phyloP scores from a whole-genome alignment of 2,113 vertebrate genomes.

The Dascyllus trimaculatus region DNA sequence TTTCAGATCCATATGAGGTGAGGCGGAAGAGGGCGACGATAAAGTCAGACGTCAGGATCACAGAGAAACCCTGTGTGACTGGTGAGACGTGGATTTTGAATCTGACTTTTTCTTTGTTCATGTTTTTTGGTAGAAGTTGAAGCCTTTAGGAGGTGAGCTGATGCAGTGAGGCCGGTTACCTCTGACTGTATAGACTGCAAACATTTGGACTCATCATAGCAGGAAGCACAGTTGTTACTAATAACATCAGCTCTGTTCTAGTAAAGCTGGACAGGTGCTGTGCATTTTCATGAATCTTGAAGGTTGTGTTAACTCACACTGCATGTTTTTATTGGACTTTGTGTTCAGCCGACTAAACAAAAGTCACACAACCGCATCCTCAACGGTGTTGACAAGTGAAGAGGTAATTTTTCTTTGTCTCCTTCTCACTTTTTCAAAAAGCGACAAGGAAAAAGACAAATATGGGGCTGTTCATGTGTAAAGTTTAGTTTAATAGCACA shows the following conservation, averaged over 20 bases:
- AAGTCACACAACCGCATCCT: no score
- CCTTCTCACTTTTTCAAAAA: no score
- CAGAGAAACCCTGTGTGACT: slow-evolving; percentile 66
- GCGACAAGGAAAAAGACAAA: background rate
- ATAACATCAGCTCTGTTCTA: background rate
- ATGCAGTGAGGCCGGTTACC: background rate
- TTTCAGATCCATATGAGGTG: slow-evolving; percentile 85
- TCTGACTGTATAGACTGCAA: no score
- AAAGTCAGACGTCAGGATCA: slow-evolving; percentile 76
- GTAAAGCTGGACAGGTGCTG: background rate
- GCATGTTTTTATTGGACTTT: no score
- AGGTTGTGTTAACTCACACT: no score
- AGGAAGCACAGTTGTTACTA: no score
- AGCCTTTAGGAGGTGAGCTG: background rate
- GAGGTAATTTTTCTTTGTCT: background rate
- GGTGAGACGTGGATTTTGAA: slow-evolving; percentile 59
- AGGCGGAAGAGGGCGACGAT: slow-evolving; percentile 82
- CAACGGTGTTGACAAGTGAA: background rate
- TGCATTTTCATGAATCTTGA: no score
- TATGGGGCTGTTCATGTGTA: background rate
- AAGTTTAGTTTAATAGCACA: no score
- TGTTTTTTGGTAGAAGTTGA: background rate
- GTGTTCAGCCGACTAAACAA: no score
- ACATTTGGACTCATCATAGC: no score
- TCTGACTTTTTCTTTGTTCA: background rate